phyloP scores from a whole-genome alignment of 2,888 invertebrate species.

The Agrotis exclamationis region DNA sequence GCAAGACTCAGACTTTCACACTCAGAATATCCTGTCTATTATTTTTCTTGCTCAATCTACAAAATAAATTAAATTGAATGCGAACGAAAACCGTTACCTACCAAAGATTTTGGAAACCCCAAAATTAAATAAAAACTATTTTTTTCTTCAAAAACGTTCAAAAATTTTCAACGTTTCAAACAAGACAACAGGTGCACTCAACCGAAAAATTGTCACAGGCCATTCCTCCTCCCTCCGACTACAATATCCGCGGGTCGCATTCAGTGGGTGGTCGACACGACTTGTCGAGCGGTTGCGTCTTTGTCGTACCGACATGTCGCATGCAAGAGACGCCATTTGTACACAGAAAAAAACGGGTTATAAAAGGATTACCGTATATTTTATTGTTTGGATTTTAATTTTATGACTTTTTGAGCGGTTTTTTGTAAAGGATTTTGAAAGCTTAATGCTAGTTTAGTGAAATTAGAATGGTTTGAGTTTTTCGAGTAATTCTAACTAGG shows the following conservation, averaged over 20 bases:
- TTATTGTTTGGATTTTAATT: slow-evolving; percentile 60
- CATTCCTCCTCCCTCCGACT: slow-evolving; percentile 60
- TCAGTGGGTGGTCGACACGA: slow-evolving; percentile 73
- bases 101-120: not conserved
- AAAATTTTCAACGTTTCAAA: not conserved
- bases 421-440: slow-evolving; percentile 2
- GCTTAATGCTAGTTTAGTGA: slow-evolving; percentile 14
- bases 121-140: no score
- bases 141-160: not conserved
- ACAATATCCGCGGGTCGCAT: slow-evolving; percentile 60
- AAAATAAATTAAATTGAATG: no score
- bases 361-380: slow-evolving; percentile 51
- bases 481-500: not conserved
- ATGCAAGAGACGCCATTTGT: slow-evolving; percentile 62
- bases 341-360: slow-evolving; percentile 42
- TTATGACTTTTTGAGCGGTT: slow-evolving; percentile 46
- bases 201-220: slow-evolving; percentile 39
- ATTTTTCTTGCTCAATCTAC: no score
- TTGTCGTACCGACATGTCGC: slow-evolving; percentile 66
- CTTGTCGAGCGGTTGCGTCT: slow-evolving; percentile 64
- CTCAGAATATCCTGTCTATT: no score
- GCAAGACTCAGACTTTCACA: not conserved
- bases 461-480: slow-evolving; percentile 7
- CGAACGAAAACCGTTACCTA: no score
- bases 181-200: slow-evolving; percentile 21